Evolutionary conservation across 2,797 vertebrate genomes (phyloP), one percentile per base, ranked within the genome.

Genomic region (Hypotaenidia okinawae): DNA sequence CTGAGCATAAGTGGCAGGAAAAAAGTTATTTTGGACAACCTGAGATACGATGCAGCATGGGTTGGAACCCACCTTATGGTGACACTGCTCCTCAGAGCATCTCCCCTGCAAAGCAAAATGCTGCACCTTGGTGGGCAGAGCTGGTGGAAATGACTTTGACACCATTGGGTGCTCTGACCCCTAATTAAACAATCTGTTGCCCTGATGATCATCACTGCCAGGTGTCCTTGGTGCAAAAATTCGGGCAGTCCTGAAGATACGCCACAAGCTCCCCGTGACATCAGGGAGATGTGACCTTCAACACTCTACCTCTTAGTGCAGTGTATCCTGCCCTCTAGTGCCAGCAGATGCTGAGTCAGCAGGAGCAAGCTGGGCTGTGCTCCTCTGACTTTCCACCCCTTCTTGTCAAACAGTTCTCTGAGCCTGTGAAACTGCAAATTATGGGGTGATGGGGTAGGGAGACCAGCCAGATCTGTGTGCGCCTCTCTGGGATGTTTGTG

Each of bases 241-340:
- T 17, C 2, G 4, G 4, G 14, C 49, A 23, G 7, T 35, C 49
- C n/a, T 63, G 62, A 57, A 49, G 6, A 9, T 23, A 21, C 6
- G 13, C 72, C 4, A 1, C 1, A 2, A 24, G 6, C 28, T 73
- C 21, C 43, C 24, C 4, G 8, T 39, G 35, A 14, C 2, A 3
- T 13, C 4, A 6, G 0, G 2, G 16, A 57, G 14, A 32, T 12
- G 43, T 23, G 9, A 19, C 39, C 58, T 49, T 55, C 16, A 6
- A 13, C 23, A 35, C 67, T 25, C 17, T 6, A 7, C 4, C 43
- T 45, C 58, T 72, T 54, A 39, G 19, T 7, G 5, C 7, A 70
- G 66, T 13, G 49, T 35, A 13, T 81, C 75, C 91, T 89, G 95
- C 95, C 94, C 94, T 93, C 94, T 94, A 95, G 94, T 92, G 91